Percentiles rank a stretch among this genome's conserved stretches.
Conservation (phyloP, 2,888 invertebrate species). For the Agapostemon virescens region DNA sequence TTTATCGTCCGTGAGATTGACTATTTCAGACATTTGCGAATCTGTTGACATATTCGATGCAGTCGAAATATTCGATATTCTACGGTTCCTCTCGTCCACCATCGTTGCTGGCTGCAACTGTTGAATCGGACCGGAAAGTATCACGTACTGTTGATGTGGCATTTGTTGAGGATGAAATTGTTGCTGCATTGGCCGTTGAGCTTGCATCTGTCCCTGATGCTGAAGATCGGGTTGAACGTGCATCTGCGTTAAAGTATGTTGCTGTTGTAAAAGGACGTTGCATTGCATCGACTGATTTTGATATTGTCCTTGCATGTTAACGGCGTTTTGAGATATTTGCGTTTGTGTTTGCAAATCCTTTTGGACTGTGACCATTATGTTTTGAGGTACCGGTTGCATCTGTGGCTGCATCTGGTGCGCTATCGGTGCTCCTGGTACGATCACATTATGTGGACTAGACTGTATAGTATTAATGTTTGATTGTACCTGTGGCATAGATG, state of each 20-base stretch:
- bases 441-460: conserved; percentile 64
- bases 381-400: conserved; percentile 50
- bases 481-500: conserved; percentile 45
- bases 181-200: conserved; percentile 69
- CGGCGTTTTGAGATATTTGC: conserved; percentile 53
- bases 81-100: conserved; percentile 76
- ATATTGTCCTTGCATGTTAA: conserved; percentile 63
- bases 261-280: conserved; percentile 61
- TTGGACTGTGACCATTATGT: conserved; percentile 50
- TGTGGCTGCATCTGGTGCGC: conserved; percentile 60
- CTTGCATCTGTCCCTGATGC: conserved; percentile 65
- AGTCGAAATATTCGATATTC: conserved; percentile 76
- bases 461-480: conserved; percentile 56
- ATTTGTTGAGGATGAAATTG: conserved; percentile 67
- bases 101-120: conserved; percentile 67
- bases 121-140: conserved; percentile 67
- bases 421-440: conserved; percentile 53
- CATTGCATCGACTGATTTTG: conserved; percentile 61
- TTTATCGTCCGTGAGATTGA: conserved; percentile 60
- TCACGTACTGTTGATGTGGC: conserved; percentile 67
- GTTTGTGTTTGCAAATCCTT: conserved; percentile 61
- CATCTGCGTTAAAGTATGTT: conserved; percentile 61
- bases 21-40: conserved; percentile 71
- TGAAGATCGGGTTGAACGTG: conserved; percentile 59
- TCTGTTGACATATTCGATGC: conserved; percentile 74